These are phyloP conservation scores for Hozukius guyotensis DNA, from an alignment of 2,797 vertebrate species.

Conservation along the genomic window DNA sequence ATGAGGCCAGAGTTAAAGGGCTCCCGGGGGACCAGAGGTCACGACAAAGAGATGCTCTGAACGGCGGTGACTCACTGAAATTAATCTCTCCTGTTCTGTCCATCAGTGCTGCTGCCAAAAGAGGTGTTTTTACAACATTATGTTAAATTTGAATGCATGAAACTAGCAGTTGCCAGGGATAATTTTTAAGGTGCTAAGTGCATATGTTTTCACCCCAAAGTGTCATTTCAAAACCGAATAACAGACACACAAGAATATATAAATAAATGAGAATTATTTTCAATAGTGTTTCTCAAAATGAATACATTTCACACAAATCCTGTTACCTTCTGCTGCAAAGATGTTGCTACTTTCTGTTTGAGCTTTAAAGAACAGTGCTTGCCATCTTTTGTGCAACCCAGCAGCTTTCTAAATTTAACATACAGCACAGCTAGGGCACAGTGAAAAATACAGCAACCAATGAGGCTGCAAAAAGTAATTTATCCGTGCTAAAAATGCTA, in stretches of 20 bases:
- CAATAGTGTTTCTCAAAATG: background rate
- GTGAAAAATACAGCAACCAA: background rate
- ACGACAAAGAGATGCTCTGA: constrained; percentile 58
- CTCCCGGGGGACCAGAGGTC: constrained; percentile 73
- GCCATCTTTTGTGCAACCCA: constrained; percentile 14
- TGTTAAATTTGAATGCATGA: background rate
- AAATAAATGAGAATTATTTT: background rate
- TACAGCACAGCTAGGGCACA: background rate
- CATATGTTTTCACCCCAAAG: background rate
- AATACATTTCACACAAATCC: background rate
- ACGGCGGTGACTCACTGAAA: constrained; percentile 29
- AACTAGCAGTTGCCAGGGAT: background rate
- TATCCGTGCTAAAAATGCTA: background rate
- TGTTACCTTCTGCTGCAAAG: constrained; percentile 7
- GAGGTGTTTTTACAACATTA: background rate
- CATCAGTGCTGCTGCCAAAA: constrained; percentile 8
- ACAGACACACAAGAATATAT: background rate
- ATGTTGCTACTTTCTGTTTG: constrained; percentile 1
- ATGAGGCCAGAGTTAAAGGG: constrained; percentile 80
- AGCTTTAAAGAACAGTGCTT: background rate
- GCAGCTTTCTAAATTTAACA: constrained; percentile 44
- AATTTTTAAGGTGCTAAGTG: background rate
- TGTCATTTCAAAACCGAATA: background rate
- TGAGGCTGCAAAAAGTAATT: background rate
- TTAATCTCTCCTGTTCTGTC: constrained; percentile 6